Percentiles rank a stretch among this genome's conserved stretches.
Evolutionary conservation across 2,888 invertebrate genomes (phyloP).

Genomic region (Cheilosia vulpina): DNA sequence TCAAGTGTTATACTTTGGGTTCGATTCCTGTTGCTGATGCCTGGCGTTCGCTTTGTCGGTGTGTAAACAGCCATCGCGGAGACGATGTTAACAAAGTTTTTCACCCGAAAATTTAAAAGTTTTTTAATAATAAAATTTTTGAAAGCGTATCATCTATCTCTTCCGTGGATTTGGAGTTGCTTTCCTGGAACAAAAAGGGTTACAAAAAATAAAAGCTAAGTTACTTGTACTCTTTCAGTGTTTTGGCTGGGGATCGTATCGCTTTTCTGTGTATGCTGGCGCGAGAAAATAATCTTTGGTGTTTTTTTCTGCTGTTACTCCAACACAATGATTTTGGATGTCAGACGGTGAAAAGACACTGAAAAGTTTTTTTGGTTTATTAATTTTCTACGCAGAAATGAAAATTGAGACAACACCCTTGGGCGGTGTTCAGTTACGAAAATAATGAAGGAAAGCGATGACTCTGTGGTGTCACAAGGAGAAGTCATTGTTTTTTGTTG

Average conservation of each 20-base stretch:
- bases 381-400: conserved; percentile 70
- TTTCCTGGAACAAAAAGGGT: conserved; percentile 31
- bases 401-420: conserved; percentile 72
- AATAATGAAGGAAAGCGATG: conserved; percentile 66
- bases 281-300: conserved; percentile 40
- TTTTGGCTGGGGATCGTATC: conserved; percentile 21
- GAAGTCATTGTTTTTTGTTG: conserved; percentile 4
- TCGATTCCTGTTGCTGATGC: conserved; percentile 72
- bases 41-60: conserved; percentile 21
- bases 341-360: conserved; percentile 31
- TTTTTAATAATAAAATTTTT: conserved; percentile 73
- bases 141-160: conserved; percentile 68
- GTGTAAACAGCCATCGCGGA: conserved; percentile 54
- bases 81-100: conserved; percentile 69
- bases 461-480: conserved; percentile 32
- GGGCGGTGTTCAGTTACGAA: conserved; percentile 55
- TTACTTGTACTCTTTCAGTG: conserved; percentile 22
- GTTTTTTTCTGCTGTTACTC: conserved; percentile 16
- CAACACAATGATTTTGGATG: conserved; percentile 33
- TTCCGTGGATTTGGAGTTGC: conserved; percentile 47
- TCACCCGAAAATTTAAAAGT: conserved; percentile 72
- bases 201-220: conserved; percentile 42
- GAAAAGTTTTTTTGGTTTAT: conserved; percentile 64
- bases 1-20: conserved; percentile 77
- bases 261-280: conserved; percentile 45